These are phyloP conservation scores for Hydroisotoma schaefferi DNA, from an alignment of 2,888 invertebrate genomes.

Conservation along the genomic window DNA sequence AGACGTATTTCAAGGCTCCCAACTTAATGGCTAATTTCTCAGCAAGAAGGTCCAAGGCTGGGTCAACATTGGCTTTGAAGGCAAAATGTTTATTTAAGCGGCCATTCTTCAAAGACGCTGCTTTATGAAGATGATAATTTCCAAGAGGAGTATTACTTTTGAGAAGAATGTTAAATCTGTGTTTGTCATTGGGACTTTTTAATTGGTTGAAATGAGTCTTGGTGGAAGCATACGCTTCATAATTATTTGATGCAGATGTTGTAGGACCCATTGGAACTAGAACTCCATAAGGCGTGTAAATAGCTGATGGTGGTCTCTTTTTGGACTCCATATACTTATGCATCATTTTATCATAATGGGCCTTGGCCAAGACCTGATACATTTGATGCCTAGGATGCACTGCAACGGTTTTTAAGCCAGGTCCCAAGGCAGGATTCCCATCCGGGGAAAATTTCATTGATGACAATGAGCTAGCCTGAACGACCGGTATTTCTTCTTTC, in stretches of 20 bases:
- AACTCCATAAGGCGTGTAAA: slow-evolving; percentile 48
- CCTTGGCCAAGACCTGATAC: slow-evolving; percentile 47
- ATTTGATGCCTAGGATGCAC: slow-evolving; percentile 48
- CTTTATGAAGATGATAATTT: slow-evolving; percentile 21
- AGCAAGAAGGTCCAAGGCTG: slow-evolving; percentile 45
- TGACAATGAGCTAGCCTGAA: slow-evolving; percentile 36
- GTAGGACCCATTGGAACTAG: slow-evolving; percentile 38
- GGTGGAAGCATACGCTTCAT: slow-evolving; percentile 3
- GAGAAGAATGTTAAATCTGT: slow-evolving; percentile 29
- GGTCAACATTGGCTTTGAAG: slow-evolving; percentile 35
- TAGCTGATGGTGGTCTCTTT: slow-evolving; percentile 43
- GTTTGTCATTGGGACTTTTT: slow-evolving; percentile 23
- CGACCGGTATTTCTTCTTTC: slow-evolving; percentile 39
- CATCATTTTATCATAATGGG: slow-evolving; percentile 45
- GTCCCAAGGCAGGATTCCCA: slow-evolving; percentile 34
- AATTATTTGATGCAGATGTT: slow-evolving; percentile 7
- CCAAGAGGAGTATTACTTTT: slow-evolving; percentile 20
- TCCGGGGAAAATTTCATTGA: slow-evolving; percentile 16
- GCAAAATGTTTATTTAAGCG: slow-evolving; percentile 25
- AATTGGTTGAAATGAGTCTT: slow-evolving; percentile 4
- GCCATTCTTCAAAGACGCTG: slow-evolving; percentile 9
- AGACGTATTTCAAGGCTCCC: slow-evolving; percentile 29
- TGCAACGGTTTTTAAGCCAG: slow-evolving; percentile 42
- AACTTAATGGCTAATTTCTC: slow-evolving; percentile 46
- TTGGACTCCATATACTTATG: slow-evolving; percentile 41